Evolutionary conservation across 2,113 vertebrate genomes (phyloP).

Genomic region (Abramis brama): DNA sequence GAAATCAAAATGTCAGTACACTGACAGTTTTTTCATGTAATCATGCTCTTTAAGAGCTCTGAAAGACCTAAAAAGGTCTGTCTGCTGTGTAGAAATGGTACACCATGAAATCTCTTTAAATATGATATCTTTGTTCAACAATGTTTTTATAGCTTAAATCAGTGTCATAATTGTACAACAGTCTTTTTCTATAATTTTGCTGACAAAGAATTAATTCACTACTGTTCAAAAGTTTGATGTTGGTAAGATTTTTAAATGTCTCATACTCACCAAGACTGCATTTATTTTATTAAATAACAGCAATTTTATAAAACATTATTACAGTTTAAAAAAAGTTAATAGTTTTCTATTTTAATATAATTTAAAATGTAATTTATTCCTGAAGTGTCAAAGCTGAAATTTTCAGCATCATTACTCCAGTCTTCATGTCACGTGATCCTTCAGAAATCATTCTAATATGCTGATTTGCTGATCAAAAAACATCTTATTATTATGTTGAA

Average conservation of each 20-base stretch:
- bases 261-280: neutral
- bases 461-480: neutral
- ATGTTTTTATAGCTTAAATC: constrained; percentile 13
- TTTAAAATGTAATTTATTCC: neutral
- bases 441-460: neutral
- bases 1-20: constrained; percentile 22
- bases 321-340: neutral
- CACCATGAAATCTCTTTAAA: constrained; percentile 4
- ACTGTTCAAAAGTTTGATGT: neutral
- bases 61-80: constrained; percentile 27
- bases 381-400: neutral
- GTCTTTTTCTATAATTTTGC: neutral
- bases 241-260: neutral
- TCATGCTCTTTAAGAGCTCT: constrained; percentile 5
- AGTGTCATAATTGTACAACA: neutral
- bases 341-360: neutral
- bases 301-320: neutral
- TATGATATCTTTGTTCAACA: constrained; percentile 17
- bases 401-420: neutral
- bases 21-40: constrained; percentile 25
- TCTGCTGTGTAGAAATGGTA: neutral
- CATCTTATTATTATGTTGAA: neutral
- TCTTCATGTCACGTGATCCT: neutral
- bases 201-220: neutral
- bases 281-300: too few species aligned